Evolutionary conservation across 2,113 vertebrate species (phyloP).

Genomic region (Dasyprocta punctata): DNA sequence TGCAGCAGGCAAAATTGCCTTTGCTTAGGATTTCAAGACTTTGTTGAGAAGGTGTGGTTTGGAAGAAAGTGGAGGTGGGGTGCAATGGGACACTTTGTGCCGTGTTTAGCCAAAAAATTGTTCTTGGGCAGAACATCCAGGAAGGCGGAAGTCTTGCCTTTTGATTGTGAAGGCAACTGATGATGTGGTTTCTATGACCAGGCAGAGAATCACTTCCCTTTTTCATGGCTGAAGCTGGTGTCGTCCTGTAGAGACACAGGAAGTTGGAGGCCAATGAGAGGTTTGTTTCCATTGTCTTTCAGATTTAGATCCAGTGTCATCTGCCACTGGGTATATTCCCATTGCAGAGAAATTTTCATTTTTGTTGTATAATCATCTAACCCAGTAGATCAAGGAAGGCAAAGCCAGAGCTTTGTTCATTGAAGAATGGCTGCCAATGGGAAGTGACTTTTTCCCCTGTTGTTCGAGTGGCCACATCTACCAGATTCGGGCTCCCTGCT

Average conservation of each 20-base stretch:
- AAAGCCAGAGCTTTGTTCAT: not conserved
- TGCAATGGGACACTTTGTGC: not conserved
- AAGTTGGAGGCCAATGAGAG: constrained; percentile 4
- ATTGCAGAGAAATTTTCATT: not conserved
- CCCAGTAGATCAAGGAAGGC: not conserved
- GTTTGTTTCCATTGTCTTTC: constrained; percentile 8
- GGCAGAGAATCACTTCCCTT: too few relatives aligned
- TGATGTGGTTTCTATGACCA: not conserved
- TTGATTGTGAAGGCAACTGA: not conserved
- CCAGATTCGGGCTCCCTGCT: not conserved
- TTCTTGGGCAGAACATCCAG: not conserved
- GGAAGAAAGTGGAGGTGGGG: not conserved
- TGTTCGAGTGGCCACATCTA: not conserved
- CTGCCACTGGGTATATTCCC: not conserved
- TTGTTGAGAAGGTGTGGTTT: not conserved
- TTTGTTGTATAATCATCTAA: not conserved
- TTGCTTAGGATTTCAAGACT: not conserved
- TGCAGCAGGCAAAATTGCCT: not conserved
- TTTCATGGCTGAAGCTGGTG: not conserved
- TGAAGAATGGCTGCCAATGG: not conserved
- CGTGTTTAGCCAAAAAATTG: not conserved
- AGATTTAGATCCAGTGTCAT: not conserved
- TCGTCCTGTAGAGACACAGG: not conserved
- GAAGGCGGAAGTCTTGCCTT: not conserved
- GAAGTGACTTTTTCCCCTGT: not conserved